Evolutionary conservation across 2,888 invertebrate genomes (phyloP).

Genomic region (Chromoteleia sp.): DNA sequence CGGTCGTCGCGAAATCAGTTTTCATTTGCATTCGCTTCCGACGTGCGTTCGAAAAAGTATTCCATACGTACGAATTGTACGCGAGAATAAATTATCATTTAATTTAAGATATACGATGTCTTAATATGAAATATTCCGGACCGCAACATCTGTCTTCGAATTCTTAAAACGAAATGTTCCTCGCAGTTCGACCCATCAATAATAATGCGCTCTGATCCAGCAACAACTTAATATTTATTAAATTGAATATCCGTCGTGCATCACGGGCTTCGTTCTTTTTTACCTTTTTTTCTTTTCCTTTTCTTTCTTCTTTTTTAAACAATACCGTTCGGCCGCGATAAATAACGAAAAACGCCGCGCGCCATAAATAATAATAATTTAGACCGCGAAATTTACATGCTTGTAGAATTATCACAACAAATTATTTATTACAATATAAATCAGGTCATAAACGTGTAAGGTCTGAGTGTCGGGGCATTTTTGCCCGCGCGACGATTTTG

Average conservation of each 20-base stretch:
- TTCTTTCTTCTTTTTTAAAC: constrained; percentile 36
- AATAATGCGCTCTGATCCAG: constrained; percentile 34
- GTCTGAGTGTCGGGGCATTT: constrained; percentile 55
- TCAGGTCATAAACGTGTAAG: constrained; percentile 60
- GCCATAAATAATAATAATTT: constrained; percentile 62
- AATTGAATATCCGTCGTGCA: constrained; percentile 53
- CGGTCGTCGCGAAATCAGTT: too few relatives aligned
- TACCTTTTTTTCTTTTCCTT: constrained; percentile 10
- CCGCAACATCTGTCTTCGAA: constrained; percentile 11
- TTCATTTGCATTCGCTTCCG: too few relatives aligned
- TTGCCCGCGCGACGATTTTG: constrained; percentile 60
- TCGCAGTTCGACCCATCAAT: constrained; percentile 15
- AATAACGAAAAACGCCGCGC: constrained; percentile 49
- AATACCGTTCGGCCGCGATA: constrained; percentile 43
- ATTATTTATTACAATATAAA: constrained; percentile 67
- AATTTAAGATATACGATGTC: constrained; percentile 26
- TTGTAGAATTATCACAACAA: constrained; percentile 64
- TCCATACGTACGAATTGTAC: not conserved
- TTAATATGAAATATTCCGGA: constrained; percentile 27
- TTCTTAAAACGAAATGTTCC: constrained; percentile 10
- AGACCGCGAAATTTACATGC: constrained; percentile 61
- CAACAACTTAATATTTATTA: constrained; percentile 42
- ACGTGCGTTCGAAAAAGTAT: too few relatives aligned
- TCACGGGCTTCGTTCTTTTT: not conserved
- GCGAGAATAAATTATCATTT: constrained; percentile 37